A percentile compares a stretch with the other conserved stretches of the same genome.
These are phyloP conservation scores for Sminthurides aquaticus DNA, from an alignment of 2,888 invertebrate genomes.

Conservation along the genomic window DNA sequence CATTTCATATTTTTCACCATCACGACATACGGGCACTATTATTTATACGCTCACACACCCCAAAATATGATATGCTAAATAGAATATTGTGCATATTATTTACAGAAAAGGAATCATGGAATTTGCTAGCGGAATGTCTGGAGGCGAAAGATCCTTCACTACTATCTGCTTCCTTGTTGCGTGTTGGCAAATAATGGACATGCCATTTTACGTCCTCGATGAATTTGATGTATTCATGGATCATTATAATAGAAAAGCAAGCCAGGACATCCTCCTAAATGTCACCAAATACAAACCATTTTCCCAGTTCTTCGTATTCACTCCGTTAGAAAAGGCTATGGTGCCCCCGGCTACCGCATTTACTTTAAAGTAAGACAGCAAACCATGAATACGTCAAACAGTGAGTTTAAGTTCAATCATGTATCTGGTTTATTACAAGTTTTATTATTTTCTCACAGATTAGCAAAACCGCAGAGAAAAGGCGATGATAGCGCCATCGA, in stretches of 20 bases:
- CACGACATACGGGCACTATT: background rate
- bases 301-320: constrained; percentile 80
- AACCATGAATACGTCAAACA: too few species aligned
- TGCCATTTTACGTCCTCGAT: constrained; percentile 89
- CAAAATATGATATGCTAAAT: background rate
- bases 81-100: background rate
- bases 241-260: constrained; percentile 69
- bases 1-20: background rate
- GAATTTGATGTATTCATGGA: constrained; percentile 98
- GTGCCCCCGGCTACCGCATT: constrained; percentile 51
- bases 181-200: constrained; percentile 83
- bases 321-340: constrained; percentile 70
- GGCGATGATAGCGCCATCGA: too few species aligned
- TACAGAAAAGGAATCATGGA: constrained; percentile 22
- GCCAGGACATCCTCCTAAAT: constrained; percentile 67
- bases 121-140: constrained; percentile 57
- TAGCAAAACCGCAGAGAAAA: too few species aligned
- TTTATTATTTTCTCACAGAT: too few species aligned
- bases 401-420: too few species aligned
- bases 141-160: constrained; percentile 92
- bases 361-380: constrained; percentile 55
- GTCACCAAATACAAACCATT: constrained; percentile 62
- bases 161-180: constrained; percentile 88
- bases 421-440: too few species aligned
- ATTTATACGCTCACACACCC: background rate